Evolutionary conservation across 2,113 vertebrate genomes (phyloP).

Genomic region (Polyodon spathula): DNA sequence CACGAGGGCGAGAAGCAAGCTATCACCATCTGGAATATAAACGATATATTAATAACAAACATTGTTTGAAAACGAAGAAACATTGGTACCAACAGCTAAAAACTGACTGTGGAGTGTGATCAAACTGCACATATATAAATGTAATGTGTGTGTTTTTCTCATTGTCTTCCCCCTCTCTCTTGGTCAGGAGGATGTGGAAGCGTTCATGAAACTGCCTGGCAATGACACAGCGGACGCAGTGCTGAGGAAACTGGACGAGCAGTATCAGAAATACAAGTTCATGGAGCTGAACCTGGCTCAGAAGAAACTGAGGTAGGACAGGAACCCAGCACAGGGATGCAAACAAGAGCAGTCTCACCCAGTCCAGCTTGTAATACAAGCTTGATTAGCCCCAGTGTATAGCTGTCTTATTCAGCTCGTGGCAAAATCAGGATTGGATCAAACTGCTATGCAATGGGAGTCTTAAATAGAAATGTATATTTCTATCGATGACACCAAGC

Average conservation of each 20-base stretch:
- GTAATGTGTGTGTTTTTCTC: neutral
- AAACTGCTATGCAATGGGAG: neutral
- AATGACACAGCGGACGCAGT: conserved; percentile 87
- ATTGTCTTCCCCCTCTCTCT: neutral
- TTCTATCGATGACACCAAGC: too few species aligned
- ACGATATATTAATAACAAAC: too few species aligned
- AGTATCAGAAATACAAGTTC: conserved; percentile 98
- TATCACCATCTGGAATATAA: too few species aligned
- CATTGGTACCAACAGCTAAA: too few species aligned
- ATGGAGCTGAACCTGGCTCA: conserved; percentile 96
- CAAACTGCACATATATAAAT: too few species aligned
- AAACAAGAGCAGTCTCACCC: too few species aligned
- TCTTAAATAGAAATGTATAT: too few species aligned
- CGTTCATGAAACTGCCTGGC: conserved; percentile 90
- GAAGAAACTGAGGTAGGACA: conserved; percentile 83
- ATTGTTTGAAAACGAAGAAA: too few species aligned
- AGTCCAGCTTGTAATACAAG: too few species aligned
- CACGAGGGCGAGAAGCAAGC: too few species aligned
- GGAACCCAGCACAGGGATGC: neutral
- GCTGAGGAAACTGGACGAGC: conserved; percentile 86
- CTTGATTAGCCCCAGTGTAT: too few species aligned
- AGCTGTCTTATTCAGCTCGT: neutral
- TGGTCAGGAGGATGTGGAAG: conserved; percentile 93
- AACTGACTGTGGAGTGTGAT: neutral
- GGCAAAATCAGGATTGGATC: neutral